Conservation (phyloP, 92 coral and sea anemone genomes). For the Porites rus region DNA sequence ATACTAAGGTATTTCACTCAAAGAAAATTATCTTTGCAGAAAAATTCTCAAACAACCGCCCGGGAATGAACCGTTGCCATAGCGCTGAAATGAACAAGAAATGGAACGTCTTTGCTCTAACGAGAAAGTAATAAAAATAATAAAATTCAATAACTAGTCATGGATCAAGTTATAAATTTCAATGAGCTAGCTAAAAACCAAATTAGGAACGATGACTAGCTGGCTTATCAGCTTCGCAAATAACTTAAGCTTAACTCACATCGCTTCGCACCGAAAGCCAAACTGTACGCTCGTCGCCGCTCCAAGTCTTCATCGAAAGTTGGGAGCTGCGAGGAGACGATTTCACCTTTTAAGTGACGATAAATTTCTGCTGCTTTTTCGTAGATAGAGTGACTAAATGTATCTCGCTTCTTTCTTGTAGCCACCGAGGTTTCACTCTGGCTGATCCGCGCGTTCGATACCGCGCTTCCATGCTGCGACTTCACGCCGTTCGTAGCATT, state of each 20-base stretch:
- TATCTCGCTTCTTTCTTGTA: conserved; percentile 64
- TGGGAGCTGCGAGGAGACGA: conserved; percentile 80
- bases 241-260: conserved; percentile 67
- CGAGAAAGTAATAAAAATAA: background rate
- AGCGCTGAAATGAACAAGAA: background rate
- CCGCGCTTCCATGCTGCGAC: conserved; percentile 18
- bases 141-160: background rate
- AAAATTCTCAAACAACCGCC: background rate
- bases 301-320: conserved; percentile 91
- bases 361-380: conserved; percentile 91
- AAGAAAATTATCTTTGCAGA: background rate
- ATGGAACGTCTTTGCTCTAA: background rate
- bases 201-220: background rate
- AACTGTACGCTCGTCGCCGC: conserved; percentile 93
- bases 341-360: conserved; percentile 89
- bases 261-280: conserved; percentile 98
- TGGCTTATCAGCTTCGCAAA: background rate
- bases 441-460: conserved; percentile 49
- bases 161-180: background rate
- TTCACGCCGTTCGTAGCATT: conserved; percentile 52
- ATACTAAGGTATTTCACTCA: conserved; percentile 15
- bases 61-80: background rate
- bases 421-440: conserved; percentile 70
- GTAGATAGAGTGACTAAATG: conserved; percentile 85
- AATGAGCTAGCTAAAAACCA: background rate